Conservation (phyloP, 2,797 vertebrate species). For the Sebastes steindachneri region DNA sequence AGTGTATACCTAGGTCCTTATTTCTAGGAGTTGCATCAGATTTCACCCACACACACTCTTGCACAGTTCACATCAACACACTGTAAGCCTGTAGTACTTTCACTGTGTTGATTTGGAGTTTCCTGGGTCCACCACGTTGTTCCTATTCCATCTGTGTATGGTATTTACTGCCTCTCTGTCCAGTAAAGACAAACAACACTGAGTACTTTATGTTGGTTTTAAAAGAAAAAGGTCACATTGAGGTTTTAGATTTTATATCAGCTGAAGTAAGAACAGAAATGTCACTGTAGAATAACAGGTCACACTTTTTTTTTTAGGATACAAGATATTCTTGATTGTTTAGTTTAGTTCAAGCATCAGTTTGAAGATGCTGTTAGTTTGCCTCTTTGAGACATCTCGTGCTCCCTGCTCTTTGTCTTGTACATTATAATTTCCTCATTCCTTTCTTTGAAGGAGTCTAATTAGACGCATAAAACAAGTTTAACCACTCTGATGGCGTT, state of each 20-base stretch:
- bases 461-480: constrained; percentile 18
- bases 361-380: not conserved
- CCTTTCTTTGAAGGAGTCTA: not conserved
- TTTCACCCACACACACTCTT: not conserved
- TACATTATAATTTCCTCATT: constrained; percentile 23
- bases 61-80: not conserved
- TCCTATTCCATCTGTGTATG: not conserved
- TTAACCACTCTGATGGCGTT: constrained; percentile 20
- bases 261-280: too few species aligned
- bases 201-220: not conserved
- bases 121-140: not conserved
- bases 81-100: not conserved
- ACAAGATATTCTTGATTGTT: not conserved
- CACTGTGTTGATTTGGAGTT: not conserved
- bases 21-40: constrained; percentile 38
- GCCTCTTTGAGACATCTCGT: not conserved
- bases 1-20: too few species aligned
- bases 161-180: not conserved
- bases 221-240: not conserved
- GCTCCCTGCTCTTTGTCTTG: not conserved
- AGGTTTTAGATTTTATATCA: not conserved
- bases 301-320: not conserved
- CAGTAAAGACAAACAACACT: not conserved
- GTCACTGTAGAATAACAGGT: not conserved
- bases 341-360: not conserved